These are phyloP conservation scores for Pseudotriccus pelzelni DNA, from an alignment of 2,797 vertebrate genomes.

Conservation along the genomic window DNA sequence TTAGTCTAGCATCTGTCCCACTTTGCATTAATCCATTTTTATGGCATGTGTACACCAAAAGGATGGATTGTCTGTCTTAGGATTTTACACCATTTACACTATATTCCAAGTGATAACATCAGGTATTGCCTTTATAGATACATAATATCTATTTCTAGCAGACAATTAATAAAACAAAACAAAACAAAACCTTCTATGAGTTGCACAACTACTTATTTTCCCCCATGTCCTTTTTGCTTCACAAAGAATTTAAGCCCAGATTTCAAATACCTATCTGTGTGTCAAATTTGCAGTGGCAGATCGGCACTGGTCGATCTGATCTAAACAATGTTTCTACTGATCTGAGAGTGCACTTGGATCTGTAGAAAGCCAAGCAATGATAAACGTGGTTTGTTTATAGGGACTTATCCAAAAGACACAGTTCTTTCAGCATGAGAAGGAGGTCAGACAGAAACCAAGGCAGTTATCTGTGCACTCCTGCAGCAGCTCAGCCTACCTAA, in stretches of 20 bases:
- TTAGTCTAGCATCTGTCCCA: background rate
- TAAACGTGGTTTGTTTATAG: background rate
- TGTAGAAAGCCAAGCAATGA: background rate
- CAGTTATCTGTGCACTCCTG: background rate
- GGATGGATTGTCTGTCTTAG: background rate
- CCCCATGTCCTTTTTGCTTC: background rate
- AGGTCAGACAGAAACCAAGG: background rate
- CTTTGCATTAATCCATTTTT: background rate
- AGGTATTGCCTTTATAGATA: background rate
- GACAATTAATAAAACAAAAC: background rate
- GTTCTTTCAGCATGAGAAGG: background rate
- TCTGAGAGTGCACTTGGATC: background rate
- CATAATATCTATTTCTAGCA: background rate
- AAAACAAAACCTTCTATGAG: background rate
- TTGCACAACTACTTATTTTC: background rate
- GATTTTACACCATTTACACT: background rate
- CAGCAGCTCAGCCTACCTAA: background rate
- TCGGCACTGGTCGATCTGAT: fast-evolving
- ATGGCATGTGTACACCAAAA: background rate
- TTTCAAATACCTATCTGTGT: background rate
- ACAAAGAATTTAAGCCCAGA: background rate
- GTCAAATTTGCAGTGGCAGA: background rate
- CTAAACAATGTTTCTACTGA: background rate
- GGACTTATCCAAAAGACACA: background rate
- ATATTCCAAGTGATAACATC: background rate